These are phyloP conservation scores for Todiramphus saurophagus DNA, from an alignment of 2,113 vertebrate genomes.

Conservation along the genomic window DNA sequence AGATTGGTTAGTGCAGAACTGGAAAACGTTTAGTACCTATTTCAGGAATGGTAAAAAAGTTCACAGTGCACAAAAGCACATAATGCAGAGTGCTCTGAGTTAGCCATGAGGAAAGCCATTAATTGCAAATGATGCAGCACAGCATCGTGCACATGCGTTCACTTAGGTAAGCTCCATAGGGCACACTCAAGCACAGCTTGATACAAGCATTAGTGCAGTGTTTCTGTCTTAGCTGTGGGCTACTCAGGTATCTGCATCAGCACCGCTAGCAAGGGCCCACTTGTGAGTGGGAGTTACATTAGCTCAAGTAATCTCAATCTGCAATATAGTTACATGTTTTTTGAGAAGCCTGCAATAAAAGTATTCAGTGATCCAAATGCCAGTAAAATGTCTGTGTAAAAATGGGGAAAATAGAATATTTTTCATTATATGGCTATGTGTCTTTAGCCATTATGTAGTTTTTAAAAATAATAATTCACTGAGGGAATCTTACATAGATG, in stretches of 20 bases:
- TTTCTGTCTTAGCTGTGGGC: neutral
- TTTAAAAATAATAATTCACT: neutral
- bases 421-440: neutral
- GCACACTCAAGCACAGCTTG: accelerated
- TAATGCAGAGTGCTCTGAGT: neutral
- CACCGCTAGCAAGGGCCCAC: neutral
- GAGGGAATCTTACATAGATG: neutral
- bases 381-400: neutral
- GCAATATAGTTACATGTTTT: neutral
- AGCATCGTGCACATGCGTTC: neutral
- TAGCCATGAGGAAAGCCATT: neutral
- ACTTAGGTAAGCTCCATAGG: neutral
- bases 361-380: neutral
- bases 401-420: neutral
- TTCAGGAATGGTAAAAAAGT: neutral
- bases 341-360: neutral
- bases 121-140: neutral
- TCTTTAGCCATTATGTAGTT: neutral
- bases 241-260: neutral
- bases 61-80: neutral
- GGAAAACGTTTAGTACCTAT: neutral
- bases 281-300: neutral
- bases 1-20: neutral
- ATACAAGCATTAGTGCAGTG: neutral
- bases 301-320: neutral